A percentile compares a stretch with the other conserved stretches of the same genome.
Conservation (phyloP, 2,888 invertebrate genomes). For the Sinotaia quadrata region DNA sequence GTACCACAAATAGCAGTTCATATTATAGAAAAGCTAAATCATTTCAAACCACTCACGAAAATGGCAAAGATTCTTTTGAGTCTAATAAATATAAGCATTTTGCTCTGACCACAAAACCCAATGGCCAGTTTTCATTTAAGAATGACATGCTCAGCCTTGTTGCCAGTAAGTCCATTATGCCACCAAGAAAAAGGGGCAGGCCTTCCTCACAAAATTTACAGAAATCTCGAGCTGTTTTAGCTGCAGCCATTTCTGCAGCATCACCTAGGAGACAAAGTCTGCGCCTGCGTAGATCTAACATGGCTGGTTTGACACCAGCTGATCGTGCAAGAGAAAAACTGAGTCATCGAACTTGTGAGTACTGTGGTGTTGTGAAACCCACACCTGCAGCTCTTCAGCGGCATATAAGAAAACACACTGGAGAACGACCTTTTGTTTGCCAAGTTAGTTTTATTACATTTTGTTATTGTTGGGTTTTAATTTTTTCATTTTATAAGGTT, state of each 20-base stretch:
- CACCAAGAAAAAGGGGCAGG: slow-evolving; percentile 5
- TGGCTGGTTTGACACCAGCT: background rate
- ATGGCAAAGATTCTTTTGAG: too few species aligned
- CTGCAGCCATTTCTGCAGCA: background rate
- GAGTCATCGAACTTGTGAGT: slow-evolving; percentile 57
- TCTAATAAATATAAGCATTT: too few species aligned
- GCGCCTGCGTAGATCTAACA: slow-evolving; percentile 1
- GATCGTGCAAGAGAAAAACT: slow-evolving; percentile 20
- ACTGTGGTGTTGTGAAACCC: slow-evolving; percentile 64
- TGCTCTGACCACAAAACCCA: too few species aligned
- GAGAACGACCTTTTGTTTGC: slow-evolving; percentile 65
- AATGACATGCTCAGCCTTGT: too few species aligned
- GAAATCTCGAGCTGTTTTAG: background rate
- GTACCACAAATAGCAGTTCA: too few species aligned
- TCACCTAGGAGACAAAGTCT: slow-evolving; percentile 21
- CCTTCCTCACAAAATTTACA: background rate
- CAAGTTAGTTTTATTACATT: slow-evolving; percentile 42
- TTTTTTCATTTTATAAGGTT: too few species aligned
- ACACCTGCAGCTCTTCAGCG: slow-evolving; percentile 65
- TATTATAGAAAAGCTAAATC: too few species aligned
- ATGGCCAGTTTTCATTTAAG: too few species aligned
- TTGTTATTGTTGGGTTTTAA: background rate
- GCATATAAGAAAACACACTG: slow-evolving; percentile 66
- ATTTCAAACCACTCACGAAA: too few species aligned
- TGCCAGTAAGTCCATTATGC: background rate